phyloP scores from a whole-genome alignment of 2,888 invertebrate genomes.

The Hirudinaria manillensis region DNA sequence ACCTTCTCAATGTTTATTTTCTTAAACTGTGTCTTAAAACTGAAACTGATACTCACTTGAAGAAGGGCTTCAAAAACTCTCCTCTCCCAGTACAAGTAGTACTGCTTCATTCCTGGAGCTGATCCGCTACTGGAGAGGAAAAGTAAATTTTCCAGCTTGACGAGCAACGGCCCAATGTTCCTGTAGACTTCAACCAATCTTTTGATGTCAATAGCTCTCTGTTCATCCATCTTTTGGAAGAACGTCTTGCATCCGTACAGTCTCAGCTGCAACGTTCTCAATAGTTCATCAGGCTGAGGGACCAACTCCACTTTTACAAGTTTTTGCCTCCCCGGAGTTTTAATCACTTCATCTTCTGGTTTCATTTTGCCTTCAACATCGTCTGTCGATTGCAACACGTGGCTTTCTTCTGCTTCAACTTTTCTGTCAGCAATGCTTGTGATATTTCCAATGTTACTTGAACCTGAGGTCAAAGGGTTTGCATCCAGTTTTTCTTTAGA shows the following conservation, averaged over 20 bases:
- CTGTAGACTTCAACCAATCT: conserved; percentile 69
- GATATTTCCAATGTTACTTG: neutral
- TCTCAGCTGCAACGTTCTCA: neutral
- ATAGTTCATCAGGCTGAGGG: neutral
- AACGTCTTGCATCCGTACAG: conserved; percentile 59
- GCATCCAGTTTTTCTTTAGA: neutral
- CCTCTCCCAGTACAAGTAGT: conserved; percentile 76
- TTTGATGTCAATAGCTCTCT: conserved; percentile 66
- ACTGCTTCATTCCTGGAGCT: conserved; percentile 68
- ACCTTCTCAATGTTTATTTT: no score
- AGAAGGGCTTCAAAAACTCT: conserved; percentile 68
- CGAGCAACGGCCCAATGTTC: conserved; percentile 72
- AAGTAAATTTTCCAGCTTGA: conserved; percentile 78
- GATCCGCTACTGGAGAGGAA: conserved; percentile 72
- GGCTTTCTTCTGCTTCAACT: neutral
- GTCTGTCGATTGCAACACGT: neutral
- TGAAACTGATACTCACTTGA: conserved; percentile 55
- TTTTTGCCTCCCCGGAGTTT: neutral
- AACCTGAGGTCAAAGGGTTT: no score
- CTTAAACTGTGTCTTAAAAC: no score
- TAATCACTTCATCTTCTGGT: neutral
- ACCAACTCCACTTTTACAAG: neutral
- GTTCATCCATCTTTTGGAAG: conserved; percentile 67
- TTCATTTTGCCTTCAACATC: neutral
- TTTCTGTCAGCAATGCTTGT: neutral